These are phyloP conservation scores for Arctocebus calabarensis DNA, from an alignment of 2,797 vertebrate genomes.

Conservation along the genomic window DNA sequence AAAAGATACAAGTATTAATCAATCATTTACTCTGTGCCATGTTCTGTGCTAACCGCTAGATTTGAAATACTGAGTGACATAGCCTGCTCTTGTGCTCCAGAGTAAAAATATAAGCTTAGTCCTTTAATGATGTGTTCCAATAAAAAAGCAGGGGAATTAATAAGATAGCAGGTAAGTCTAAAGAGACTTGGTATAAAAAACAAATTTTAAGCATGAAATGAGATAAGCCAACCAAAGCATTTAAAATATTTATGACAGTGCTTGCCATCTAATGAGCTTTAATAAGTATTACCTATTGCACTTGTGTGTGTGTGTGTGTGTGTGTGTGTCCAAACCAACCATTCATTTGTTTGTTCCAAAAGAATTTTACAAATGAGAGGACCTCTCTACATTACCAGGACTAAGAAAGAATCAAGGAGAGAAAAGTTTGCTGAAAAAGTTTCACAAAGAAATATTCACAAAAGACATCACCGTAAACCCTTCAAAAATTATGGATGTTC, in stretches of 20 bases:
- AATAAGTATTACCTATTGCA: neutral
- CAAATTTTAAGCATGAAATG: neutral
- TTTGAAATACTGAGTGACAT: neutral
- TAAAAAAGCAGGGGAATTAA: neutral
- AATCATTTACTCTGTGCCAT: neutral
- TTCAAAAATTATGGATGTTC: neutral
- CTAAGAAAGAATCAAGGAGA: neutral
- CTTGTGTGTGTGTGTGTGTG: too few relatives aligned
- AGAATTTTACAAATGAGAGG: neutral
- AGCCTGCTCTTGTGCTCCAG: neutral
- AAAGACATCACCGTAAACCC: conserved; percentile 20
- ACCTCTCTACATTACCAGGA: neutral
- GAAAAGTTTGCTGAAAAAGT: neutral
- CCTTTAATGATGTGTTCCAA: neutral
- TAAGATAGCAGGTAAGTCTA: neutral
- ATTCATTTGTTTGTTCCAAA: neutral
- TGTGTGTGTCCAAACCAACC: too few relatives aligned
- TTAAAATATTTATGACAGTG: neutral
- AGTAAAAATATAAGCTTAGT: neutral
- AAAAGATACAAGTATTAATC: neutral
- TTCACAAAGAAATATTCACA: conserved; percentile 5
- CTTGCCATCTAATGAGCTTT: neutral
- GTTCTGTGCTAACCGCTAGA: neutral
- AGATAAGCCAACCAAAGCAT: neutral
- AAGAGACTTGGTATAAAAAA: neutral